Percentiles rank a stretch among this genome's conserved stretches.
Conservation (phyloP, 1,140 invertebrate genomes). For the Rhysida immarginata region DNA sequence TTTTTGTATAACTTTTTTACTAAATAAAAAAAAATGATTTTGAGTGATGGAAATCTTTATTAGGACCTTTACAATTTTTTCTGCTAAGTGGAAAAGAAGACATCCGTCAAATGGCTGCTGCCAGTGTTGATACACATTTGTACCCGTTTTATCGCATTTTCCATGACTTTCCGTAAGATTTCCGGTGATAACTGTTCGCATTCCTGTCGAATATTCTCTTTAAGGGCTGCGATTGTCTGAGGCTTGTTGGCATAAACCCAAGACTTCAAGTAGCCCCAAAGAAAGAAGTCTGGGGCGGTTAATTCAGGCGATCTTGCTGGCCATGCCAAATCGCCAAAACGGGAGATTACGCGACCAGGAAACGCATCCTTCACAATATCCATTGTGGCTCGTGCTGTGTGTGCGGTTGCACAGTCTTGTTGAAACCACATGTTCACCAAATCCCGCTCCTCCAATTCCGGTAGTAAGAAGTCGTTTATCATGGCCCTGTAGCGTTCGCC, state of each 20-base stretch:
- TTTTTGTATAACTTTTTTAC: too few species aligned
- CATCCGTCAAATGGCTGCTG: background rate
- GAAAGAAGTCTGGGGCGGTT: background rate
- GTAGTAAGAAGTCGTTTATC: conserved; percentile 14
- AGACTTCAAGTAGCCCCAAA: background rate
- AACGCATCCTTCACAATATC: conserved; percentile 16
- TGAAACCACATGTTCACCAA: conserved; percentile 17
- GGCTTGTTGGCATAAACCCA: background rate
- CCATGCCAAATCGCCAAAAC: conserved; percentile 15
- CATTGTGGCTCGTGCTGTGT: conserved; percentile 14
- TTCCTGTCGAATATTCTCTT: background rate
- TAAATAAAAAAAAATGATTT: too few species aligned
- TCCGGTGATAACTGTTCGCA: background rate
- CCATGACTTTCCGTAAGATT: background rate
- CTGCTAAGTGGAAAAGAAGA: background rate
- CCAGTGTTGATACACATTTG: background rate
- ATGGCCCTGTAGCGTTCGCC: conserved; percentile 14
- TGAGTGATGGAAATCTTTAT: too few species aligned
- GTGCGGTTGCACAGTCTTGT: conserved; percentile 16
- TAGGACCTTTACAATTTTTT: background rate
- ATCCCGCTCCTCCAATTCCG: conserved; percentile 10
- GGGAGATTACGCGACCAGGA: conserved; percentile 15
- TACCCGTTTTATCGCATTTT: background rate
- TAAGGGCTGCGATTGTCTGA: background rate
- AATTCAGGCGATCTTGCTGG: conserved; percentile 3